Evolutionary conservation across 2,113 vertebrate species (phyloP).

Genomic region (Megalops atlanticus): DNA sequence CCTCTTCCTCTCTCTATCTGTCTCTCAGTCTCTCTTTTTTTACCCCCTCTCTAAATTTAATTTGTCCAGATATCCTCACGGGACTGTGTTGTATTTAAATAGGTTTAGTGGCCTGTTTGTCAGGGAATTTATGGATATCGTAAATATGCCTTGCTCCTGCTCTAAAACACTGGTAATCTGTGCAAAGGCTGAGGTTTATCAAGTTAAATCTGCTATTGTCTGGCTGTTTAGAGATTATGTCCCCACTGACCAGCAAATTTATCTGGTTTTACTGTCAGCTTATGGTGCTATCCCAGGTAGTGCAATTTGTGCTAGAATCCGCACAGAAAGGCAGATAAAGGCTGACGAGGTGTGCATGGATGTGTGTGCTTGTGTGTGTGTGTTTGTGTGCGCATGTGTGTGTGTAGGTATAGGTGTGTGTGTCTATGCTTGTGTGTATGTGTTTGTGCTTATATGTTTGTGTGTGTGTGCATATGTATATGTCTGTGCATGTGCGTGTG

Average conservation of each 20-base stretch:
- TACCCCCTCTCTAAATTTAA: conserved; percentile 19
- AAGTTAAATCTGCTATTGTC: conserved; percentile 47
- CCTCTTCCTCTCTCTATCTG: too few species aligned
- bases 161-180: conserved; percentile 34
- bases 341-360: conserved; percentile 11
- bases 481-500: background rate
- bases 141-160: conserved; percentile 26
- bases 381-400: too few species aligned
- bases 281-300: background rate
- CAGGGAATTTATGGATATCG: conserved; percentile 28
- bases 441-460: too few species aligned
- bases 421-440: conserved; percentile 33
- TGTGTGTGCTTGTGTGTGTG: conserved; percentile 37
- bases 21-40: background rate
- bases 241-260: conserved; percentile 40
- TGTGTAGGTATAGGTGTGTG: too few species aligned
- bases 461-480: too few species aligned
- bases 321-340: background rate
- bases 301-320: conserved; percentile 1
- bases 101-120: conserved; percentile 35
- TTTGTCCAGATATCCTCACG: conserved; percentile 28
- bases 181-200: conserved; percentile 41
- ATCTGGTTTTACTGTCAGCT: conserved; percentile 34
- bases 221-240: conserved; percentile 34
- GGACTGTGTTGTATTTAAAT: conserved; percentile 29